Conservation (phyloP, 2,888 invertebrate genomes). For the Beris morrisii region DNA sequence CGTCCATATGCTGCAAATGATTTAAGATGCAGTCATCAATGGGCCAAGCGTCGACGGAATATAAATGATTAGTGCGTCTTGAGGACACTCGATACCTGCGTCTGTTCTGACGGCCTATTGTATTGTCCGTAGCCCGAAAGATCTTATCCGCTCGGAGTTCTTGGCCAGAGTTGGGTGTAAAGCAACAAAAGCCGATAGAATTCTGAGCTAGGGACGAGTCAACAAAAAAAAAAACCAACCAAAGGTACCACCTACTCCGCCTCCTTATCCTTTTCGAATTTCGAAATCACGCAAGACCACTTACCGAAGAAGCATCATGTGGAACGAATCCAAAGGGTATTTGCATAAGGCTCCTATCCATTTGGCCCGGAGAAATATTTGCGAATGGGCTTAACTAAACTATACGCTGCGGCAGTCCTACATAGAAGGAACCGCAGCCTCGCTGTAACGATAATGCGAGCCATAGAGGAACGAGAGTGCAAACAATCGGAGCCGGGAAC, state of each 20-base stretch:
- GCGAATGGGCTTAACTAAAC: slow-evolving; percentile 34
- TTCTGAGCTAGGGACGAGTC: slow-evolving; percentile 12
- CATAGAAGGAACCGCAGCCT: slow-evolving; percentile 22
- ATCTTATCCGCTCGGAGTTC: background rate
- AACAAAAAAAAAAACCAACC: no score
- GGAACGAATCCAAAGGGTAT: slow-evolving; percentile 19
- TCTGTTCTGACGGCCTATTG: background rate
- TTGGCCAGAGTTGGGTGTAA: background rate
- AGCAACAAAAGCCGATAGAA: background rate
- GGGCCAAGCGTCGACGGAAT: slow-evolving; percentile 35
- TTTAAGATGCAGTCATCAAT: slow-evolving; percentile 36
- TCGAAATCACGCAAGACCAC: slow-evolving; percentile 10
- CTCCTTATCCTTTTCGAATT: slow-evolving; percentile 10
- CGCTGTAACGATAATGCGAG: slow-evolving; percentile 14
- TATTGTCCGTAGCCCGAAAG: background rate
- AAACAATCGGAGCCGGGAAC: slow-evolving; percentile 33
- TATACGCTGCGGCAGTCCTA: slow-evolving; percentile 18
- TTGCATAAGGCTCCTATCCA: slow-evolving; percentile 25
- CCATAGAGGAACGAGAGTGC: slow-evolving; percentile 27
- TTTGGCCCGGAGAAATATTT: slow-evolving; percentile 32
- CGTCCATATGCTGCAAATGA: slow-evolving; percentile 30
- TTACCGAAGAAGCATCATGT: slow-evolving; percentile 5
- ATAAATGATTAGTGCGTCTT: slow-evolving; percentile 31
- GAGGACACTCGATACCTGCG: slow-evolving; percentile 17
- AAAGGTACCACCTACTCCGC: slow-evolving; percentile 15